Base-by-base conservation (phyloP, 1,140 invertebrate genomes). In the Ceratosolen fusciceps region DNA sequence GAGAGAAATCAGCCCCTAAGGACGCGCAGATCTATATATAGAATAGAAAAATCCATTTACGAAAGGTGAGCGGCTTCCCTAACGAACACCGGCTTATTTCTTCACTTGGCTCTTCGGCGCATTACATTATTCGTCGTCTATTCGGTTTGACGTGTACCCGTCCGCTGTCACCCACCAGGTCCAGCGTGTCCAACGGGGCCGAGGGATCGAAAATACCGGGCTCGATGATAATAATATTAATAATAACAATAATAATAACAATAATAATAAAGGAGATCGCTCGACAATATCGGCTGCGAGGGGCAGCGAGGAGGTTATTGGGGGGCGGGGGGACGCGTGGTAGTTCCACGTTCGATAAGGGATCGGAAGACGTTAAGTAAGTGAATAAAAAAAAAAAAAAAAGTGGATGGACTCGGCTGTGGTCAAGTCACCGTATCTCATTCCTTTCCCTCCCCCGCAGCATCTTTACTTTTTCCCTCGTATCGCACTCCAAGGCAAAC, bases 401-500 rank as follows among this genome's bases (percentile, higher is more conserved):
- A 77, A 79, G 77, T 73, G 73, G 70, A 73, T 65, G 70, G 70
- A 16, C 47, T 73, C 58, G 14, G 19, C 39, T 43, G 31, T 39
- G 37, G 76, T 37, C 68, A 78, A 71, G 65, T 31, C 52, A 62
- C 54, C 39, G 1, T n/a, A 31, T 52, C 29, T 34, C 37, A 21
- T 37, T 24, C 9, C 56, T 14, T 10, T 71, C 29, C 21, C 39
- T 31, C 31, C 49, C 73, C 31, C 37, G 29, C 3, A 24, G 34
- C 8, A 12, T 34, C 54, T 54, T 29, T n/a, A n/a, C 71, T 72
- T 31, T 58, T 37, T 39, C 62, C 73, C 80, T 79, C 81, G 83
- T 85, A 86, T 86, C 83, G 82, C 76, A 76, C 77, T 82, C 80
- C 79, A 84, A 85, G 80, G 82, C 80, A 82, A 83, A 84, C 82